Evolutionary conservation across 1,140 invertebrate species (phyloP), one percentile per base, ranked within the genome.

Genomic region (Hestina assimilis): DNA sequence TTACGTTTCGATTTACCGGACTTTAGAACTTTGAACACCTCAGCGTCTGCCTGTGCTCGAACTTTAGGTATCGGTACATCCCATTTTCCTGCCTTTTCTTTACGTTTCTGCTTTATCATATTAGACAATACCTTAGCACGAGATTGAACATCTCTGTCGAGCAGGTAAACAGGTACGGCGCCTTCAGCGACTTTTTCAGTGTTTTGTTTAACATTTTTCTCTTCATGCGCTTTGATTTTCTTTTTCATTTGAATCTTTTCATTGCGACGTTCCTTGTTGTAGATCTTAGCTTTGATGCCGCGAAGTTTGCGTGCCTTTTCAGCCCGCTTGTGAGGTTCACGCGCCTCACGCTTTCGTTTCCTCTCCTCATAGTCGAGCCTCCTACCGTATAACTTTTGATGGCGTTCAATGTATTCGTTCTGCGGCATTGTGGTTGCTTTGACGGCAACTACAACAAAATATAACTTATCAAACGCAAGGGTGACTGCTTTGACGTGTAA

Each of bases 181-280:
- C 97, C 98, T 77, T 98, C 95, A 1, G 94, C 91, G 0, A 94
- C 92, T 52, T 94, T 93, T 63, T 98, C 94, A 9, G 93, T 92
- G 63, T 94, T 95, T 77, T 97, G 93, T 75, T 97, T 97, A 0
- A 96, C 94, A 75, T 95, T 92, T 69, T 95, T 97, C 79, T 97
- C 95, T 88, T 98, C 96, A 73, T 98, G 96, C 4, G 95, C 94
- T 75, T 95, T 95, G 50, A 98, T 96, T 73, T 98, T 99, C 90
- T 98, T 99, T 89, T 99, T 99, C 94, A 99, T 99, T 85, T 99
- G 97, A 63, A 99, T 96, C 90, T 99, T 99, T 84, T 99, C 99
- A 91, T 96, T 95, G 70, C 97, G 93, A 1, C 99, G 92, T 78
- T 99, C 93, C 79, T 98, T 99, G 85, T 99, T 98, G 87, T 96